phyloP scores from a whole-genome alignment of 1,140 invertebrate genomes.

The Lasaia peninsularis region DNA sequence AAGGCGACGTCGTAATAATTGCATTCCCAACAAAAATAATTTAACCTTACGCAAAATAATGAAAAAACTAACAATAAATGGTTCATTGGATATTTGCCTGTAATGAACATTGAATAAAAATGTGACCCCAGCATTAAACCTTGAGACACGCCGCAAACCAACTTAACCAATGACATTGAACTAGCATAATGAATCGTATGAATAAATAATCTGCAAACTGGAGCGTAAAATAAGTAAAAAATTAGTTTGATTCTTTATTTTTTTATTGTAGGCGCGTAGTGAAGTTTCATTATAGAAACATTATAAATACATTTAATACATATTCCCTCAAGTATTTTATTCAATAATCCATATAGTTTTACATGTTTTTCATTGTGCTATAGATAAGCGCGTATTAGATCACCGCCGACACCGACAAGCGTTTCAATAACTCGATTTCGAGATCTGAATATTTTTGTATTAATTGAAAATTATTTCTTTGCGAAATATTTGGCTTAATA shows the following conservation, averaged over 20 bases:
- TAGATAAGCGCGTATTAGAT: no score
- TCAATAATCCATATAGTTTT: no score
- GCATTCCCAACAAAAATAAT: not conserved
- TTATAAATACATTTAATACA: no score
- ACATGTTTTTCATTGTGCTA: no score
- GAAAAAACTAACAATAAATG: not conserved
- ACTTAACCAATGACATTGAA: not conserved
- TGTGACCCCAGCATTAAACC: not conserved
- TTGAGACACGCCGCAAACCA: not conserved
- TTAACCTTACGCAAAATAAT: not conserved
- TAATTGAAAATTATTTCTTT: no score
- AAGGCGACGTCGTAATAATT: not conserved
- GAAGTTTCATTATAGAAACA: no score
- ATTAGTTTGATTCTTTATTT: not conserved
- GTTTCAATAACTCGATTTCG: no score
- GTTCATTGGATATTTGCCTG: not conserved
- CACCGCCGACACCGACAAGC: no score
- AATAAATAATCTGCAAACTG: not conserved
- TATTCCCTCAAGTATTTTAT: no score
- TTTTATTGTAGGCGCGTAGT: no score
- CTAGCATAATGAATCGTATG: not conserved
- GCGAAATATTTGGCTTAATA: no score
- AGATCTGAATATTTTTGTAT: no score
- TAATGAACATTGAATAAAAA: conserved; percentile 1
- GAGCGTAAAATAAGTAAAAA: not conserved